These are phyloP conservation scores for Fukomys damarensis DNA, from an alignment of 2,113 vertebrate genomes.

Conservation along the genomic window DNA sequence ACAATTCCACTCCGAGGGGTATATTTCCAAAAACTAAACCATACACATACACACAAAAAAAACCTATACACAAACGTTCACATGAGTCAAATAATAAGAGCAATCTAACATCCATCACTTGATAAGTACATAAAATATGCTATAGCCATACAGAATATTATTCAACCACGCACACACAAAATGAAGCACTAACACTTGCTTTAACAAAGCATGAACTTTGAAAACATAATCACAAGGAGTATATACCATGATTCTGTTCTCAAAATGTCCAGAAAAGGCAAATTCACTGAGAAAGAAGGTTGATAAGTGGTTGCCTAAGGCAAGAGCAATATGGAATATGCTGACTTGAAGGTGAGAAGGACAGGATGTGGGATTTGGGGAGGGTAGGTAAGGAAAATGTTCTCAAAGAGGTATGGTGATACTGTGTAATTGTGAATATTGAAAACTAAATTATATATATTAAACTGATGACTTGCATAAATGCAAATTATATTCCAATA, in stretches of 20 bases:
- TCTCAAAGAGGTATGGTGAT: not conserved
- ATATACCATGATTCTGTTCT: not conserved
- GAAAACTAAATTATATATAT: not conserved
- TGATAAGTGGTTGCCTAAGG: not conserved
- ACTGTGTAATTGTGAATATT: not conserved
- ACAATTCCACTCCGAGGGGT: not conserved
- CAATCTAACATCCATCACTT: not conserved
- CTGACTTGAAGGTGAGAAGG: not conserved
- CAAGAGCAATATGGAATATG: not conserved
- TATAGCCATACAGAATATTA: not conserved
- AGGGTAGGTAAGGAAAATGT: not conserved
- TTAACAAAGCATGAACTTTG: not conserved
- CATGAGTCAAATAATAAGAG: not conserved
- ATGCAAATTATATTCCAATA: not conserved
- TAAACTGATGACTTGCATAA: not conserved
- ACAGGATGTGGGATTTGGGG: not conserved
- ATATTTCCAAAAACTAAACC: not conserved
- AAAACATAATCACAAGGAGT: not conserved
- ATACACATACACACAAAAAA: too few species aligned
- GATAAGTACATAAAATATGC: not conserved
- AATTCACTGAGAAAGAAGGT: not conserved
- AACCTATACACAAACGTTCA: too few species aligned
- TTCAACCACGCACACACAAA: not conserved
- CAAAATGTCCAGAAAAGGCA: not conserved
- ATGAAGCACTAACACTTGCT: not conserved